Percentiles rank a stretch among this genome's conserved stretches.
phyloP scores from a whole-genome alignment of 2,113 vertebrate genomes.

The Sceloporus undulatus region DNA sequence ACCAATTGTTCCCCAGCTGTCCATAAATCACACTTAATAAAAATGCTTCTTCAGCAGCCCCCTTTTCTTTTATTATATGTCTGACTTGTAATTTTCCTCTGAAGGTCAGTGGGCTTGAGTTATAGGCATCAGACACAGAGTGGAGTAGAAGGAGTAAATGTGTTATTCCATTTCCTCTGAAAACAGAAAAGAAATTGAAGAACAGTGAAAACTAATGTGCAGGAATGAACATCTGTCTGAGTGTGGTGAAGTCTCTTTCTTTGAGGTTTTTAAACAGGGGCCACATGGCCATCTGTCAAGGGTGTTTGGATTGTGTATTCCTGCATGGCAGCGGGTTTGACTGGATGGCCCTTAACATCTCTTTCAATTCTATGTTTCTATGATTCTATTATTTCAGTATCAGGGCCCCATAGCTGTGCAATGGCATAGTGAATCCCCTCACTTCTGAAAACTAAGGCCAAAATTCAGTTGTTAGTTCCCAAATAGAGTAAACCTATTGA shows the following conservation, averaged over 20 bases:
- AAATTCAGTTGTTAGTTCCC: too few relatives aligned
- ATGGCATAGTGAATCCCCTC: neutral
- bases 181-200: neutral
- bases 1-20: constrained; percentile 12
- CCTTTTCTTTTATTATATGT: constrained; percentile 2
- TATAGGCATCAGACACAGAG: neutral
- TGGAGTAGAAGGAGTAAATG: neutral
- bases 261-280: too few relatives aligned
- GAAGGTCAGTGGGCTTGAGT: constrained; percentile 40
- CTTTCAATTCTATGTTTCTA: too few relatives aligned
- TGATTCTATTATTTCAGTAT: neutral
- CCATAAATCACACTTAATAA: constrained; percentile 27
- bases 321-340: too few relatives aligned
- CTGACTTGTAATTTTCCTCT: constrained; percentile 32
- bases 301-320: too few relatives aligned
- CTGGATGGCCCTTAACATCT: too few relatives aligned
- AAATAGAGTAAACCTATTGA: too few relatives aligned
- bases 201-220: neutral
- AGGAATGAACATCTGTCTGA: neutral
- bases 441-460: neutral
- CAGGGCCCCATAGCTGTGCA: neutral
- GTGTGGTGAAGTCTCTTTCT: too few relatives aligned
- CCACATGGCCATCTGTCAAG: too few relatives aligned
- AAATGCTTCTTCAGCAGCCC: constrained; percentile 32
- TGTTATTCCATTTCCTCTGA: neutral